Evolutionary conservation across 2,797 vertebrate species (phyloP), one percentile per base, ranked within the genome.

Genomic region (Melanotaenia trifasciata): DNA sequence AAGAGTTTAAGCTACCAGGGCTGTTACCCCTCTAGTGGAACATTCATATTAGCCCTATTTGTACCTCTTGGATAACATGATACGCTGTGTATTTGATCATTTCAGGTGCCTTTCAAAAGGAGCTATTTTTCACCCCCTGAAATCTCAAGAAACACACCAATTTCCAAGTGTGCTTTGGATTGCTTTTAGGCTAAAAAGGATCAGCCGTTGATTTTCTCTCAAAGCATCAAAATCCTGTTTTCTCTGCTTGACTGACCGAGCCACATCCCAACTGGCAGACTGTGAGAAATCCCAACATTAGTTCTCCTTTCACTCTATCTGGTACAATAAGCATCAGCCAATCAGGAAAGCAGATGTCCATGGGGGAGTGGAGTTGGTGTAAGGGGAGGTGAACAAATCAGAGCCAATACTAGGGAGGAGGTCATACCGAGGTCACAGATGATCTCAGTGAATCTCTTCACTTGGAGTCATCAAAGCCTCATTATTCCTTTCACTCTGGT

Each of bases 391-490:
- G 65, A 70, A 72, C 65, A 45, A 81, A 79, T 84, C 72, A 64
- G 43, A 69, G 63, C 47, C 35, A 68, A 74, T 59, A 63, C 61
- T 43, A 14, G 18, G 43, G 72, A 84, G 86, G 18, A 70, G 84
- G 85, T 90, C 81, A 64, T 14, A 24, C 33, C 3, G 30, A 85
- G 90, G 89, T 87, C 78, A 43, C 40, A 16, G 72, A 80, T 86
- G 88, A 90, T 89, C 84, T 86, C 78, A 83, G 28, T 22, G 43
- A 64, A 74, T 53, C 83, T 82, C 71, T 80, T 80, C 72, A 54
- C 76, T 76, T 81, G 79, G 91, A 90, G 83, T 87, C 84, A 89
- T 91, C 86, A 93, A 87, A 89, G 84, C 73, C 81, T 90, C 81
- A 90, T 92, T 93, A 89, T 89, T 90, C 83, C 80, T 87, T 89